phyloP scores from a whole-genome alignment of 2,888 invertebrate species.

The Nephrotoma appendiculata region DNA sequence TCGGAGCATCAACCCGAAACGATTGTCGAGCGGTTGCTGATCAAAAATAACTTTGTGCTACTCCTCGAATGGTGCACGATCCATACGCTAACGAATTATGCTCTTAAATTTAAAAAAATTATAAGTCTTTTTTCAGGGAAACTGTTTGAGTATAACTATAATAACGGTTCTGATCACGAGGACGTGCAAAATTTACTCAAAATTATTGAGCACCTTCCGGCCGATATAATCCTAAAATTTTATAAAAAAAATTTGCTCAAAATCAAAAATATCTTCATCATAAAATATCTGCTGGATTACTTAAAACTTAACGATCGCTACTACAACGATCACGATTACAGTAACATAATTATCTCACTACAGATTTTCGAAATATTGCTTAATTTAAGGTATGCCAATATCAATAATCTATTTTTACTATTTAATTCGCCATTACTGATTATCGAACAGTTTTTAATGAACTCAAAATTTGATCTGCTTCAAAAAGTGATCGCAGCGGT shows the following conservation, averaged over 20 bases:
- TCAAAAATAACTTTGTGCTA: conserved; percentile 32
- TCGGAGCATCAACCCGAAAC: conserved; percentile 24
- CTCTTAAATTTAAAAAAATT: conserved; percentile 28
- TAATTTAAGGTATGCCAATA: conserved; percentile 41
- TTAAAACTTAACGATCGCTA: conserved; percentile 35
- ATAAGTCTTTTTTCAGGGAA: not conserved
- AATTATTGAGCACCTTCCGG: conserved; percentile 43
- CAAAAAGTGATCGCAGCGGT: conserved; percentile 44
- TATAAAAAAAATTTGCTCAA: conserved; percentile 47
- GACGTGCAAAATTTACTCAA: not conserved
- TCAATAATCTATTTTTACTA: conserved; percentile 45
- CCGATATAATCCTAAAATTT: conserved; percentile 41
- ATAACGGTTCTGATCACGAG: not conserved
- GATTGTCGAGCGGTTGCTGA: conserved; percentile 24
- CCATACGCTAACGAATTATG: conserved; percentile 41
- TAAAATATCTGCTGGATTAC: conserved; percentile 49
- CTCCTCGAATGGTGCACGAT: conserved; percentile 56
- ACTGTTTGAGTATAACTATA: not conserved
- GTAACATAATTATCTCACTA: conserved; percentile 42
- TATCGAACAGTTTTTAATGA: conserved; percentile 78
- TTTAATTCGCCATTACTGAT: conserved; percentile 58
- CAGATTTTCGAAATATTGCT: conserved; percentile 39
- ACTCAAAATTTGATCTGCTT: conserved; percentile 57
- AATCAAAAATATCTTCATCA: conserved; percentile 44
- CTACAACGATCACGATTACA: conserved; percentile 10